These are phyloP conservation scores for Megaptera novaeangliae DNA, from an alignment of 2,113 vertebrate species.

Conservation along the genomic window DNA sequence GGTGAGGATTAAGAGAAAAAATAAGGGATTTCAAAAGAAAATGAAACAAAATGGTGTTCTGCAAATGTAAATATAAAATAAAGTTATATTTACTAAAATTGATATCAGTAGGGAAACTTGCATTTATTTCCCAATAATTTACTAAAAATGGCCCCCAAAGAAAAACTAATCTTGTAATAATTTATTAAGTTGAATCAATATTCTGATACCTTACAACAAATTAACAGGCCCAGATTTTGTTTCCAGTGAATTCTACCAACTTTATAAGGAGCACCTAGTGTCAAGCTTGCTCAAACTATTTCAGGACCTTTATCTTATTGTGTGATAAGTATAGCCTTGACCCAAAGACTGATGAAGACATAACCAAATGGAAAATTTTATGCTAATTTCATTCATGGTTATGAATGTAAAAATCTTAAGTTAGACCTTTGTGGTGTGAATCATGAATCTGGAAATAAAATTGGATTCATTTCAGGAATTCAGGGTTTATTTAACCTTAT, in stretches of 20 bases:
- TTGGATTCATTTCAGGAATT: background rate
- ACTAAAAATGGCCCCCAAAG: background rate
- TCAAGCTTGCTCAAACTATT: background rate
- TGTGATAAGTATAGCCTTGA: background rate
- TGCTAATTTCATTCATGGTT: background rate
- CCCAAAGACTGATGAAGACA: background rate
- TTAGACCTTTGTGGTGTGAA: background rate
- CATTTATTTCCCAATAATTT: background rate
- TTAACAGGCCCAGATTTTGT: background rate
- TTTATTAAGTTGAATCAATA: background rate
- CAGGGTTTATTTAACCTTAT: background rate
- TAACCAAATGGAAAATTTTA: background rate
- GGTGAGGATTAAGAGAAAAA: background rate
- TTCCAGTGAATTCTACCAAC: background rate
- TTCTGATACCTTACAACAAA: background rate
- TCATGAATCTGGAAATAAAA: background rate
- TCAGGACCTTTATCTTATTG: background rate
- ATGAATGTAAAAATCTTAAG: background rate
- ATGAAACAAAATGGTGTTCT: background rate
- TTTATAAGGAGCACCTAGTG: background rate
- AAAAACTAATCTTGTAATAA: background rate
- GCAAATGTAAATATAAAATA: background rate
- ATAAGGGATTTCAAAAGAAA: background rate
- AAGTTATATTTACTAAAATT: background rate
- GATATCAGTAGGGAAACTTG: background rate